A percentile compares a stretch with the other conserved stretches of the same genome.
Conservation (phyloP, 2,113 vertebrate genomes). For the Pavo muticus region DNA sequence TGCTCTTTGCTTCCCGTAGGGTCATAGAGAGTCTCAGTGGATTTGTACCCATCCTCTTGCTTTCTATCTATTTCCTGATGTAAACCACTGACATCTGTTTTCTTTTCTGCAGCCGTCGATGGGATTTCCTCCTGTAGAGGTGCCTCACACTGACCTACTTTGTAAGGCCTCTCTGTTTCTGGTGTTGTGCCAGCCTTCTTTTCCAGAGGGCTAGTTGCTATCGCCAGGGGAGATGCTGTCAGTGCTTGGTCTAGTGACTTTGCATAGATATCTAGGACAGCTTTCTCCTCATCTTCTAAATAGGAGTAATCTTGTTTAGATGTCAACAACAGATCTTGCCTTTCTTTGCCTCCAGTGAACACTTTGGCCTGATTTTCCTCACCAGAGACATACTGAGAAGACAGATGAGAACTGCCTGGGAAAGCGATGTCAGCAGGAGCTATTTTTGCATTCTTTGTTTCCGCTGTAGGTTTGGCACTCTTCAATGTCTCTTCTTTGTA, state of each 20-base stretch:
- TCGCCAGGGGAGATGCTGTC: not conserved
- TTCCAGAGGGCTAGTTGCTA: not conserved
- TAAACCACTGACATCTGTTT: not conserved
- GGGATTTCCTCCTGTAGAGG: slow-evolving; percentile 32
- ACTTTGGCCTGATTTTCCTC: slow-evolving; percentile 16
- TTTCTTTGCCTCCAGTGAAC: not conserved
- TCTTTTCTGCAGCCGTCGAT: not conserved
- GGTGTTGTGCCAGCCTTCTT: not conserved
- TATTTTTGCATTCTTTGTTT: slow-evolving; percentile 51
- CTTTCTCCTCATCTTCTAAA: slow-evolving; percentile 35
- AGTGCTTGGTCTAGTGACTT: slow-evolving; percentile 35
- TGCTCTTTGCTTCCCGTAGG: not conserved
- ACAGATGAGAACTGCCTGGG: not conserved
- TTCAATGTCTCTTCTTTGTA: slow-evolving; percentile 38
- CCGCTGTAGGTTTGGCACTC: slow-evolving; percentile 43
- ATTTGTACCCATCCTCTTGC: slow-evolving; percentile 1
- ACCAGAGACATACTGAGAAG: not conserved
- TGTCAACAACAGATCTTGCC: not conserved
- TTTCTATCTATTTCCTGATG: not conserved
- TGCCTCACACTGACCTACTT: not conserved
- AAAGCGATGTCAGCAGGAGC: slow-evolving; percentile 32
- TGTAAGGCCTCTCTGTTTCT: not conserved
- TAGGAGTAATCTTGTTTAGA: slow-evolving; percentile 23
- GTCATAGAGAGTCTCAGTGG: not conserved
- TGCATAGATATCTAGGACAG: slow-evolving; percentile 6